Percentiles rank a stretch among this genome's conserved stretches.
Conservation (phyloP, 2,888 invertebrate genomes). For the Caenorhabditis sp. region DNA sequence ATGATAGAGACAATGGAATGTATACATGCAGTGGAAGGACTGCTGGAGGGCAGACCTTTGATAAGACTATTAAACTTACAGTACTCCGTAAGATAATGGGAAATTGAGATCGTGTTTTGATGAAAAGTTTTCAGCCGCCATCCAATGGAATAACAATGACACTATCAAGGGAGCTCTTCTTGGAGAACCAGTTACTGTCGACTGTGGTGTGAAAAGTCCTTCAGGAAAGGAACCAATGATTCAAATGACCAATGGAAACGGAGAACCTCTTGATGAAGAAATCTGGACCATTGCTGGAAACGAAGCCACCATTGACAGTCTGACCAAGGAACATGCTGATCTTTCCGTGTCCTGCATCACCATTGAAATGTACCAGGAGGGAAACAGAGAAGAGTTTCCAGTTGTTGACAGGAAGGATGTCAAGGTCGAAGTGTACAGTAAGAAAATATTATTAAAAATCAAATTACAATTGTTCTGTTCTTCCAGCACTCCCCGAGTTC, state of each 20-base stretch:
- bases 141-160: constrained; percentile 73
- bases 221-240: constrained; percentile 68
- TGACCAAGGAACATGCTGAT: constrained; percentile 71
- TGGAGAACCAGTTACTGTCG: constrained; percentile 77
- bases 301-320: constrained; percentile 73
- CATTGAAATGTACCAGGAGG: constrained; percentile 62
- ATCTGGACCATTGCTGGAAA: constrained; percentile 72
- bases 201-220: constrained; percentile 73
- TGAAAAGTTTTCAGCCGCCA: constrained; percentile 65
- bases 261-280: constrained; percentile 73
- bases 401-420: constrained; percentile 72
- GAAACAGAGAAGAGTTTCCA: constrained; percentile 60
- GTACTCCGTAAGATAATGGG: constrained; percentile 65
- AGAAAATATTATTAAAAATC: constrained; percentile 28
- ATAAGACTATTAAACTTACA: constrained; percentile 63
- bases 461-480: neutral
- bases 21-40: constrained; percentile 71
- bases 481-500: constrained; percentile 75
- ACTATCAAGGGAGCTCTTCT: constrained; percentile 73
- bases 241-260: constrained; percentile 73
- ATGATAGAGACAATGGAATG: constrained; percentile 68
- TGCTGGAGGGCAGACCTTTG: constrained; percentile 65
- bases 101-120: neutral
- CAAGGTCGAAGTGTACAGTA: constrained; percentile 75
- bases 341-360: constrained; percentile 66